These are phyloP conservation scores for Prionailurus bengalensis DNA, from an alignment of 2,113 vertebrate genomes.

Conservation along the genomic window DNA sequence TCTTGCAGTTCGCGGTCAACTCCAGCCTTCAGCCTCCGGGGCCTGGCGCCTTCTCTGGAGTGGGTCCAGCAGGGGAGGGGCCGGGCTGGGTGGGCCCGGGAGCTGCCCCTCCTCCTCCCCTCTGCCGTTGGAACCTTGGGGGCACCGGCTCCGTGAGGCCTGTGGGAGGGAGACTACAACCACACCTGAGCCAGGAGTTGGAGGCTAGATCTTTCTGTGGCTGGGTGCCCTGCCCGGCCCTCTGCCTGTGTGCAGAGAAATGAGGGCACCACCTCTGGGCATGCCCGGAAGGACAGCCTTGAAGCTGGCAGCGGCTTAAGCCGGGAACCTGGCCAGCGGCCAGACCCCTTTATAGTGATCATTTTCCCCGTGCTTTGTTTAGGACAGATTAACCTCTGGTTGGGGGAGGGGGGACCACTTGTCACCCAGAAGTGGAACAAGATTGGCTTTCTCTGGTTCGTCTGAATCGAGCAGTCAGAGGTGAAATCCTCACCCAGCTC, in stretches of 20 bases:
- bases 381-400: background rate
- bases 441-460: background rate
- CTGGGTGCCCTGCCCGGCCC: background rate
- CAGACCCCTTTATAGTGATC: background rate
- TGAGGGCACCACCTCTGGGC: background rate
- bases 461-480: background rate
- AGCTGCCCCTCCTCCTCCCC: background rate
- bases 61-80: background rate
- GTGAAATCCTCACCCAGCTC: background rate
- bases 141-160: background rate
- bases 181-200: background rate
- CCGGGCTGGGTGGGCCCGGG: background rate
- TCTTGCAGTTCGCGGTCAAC: background rate
- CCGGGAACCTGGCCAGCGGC: background rate
- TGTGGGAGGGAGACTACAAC: background rate
- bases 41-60: background rate
- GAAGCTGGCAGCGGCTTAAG: background rate
- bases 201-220: background rate
- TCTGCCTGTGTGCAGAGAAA: background rate
- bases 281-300: background rate
- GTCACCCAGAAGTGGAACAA: no score
- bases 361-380: background rate
- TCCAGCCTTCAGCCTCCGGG: accelerated
- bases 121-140: accelerated
- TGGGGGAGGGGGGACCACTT: background rate